phyloP scores from a whole-genome alignment of 2,113 vertebrate species.

The Sylvicapra grimmia region DNA sequence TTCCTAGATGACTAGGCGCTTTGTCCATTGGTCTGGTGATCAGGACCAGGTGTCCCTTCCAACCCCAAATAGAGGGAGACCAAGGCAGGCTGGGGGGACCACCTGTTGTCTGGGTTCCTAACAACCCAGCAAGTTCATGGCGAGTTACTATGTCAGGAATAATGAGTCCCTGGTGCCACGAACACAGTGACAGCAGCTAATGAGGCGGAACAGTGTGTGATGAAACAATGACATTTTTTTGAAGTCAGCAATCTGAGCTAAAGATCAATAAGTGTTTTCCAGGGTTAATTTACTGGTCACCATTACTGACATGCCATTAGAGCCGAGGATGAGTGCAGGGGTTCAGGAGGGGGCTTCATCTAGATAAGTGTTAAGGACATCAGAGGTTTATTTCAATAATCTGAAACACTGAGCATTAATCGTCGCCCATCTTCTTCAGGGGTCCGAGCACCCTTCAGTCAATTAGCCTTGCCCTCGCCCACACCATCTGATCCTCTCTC shows the following conservation, averaged over 20 bases:
- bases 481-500: background rate
- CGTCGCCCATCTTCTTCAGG: background rate
- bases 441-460: background rate
- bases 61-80: fast-evolving
- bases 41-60: background rate
- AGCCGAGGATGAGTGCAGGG: background rate
- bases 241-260: constrained; percentile 70
- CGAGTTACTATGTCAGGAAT: constrained; percentile 39
- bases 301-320: constrained; percentile 47
- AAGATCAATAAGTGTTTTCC: constrained; percentile 71
- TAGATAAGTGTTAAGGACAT: background rate
- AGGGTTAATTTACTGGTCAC: constrained; percentile 70
- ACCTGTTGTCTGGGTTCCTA: constrained; percentile 28
- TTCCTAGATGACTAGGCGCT: fast-evolving
- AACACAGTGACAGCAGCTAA: constrained; percentile 63
- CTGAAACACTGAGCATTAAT: background rate
- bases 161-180: constrained; percentile 53
- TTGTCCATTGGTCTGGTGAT: background rate
- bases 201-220: constrained; percentile 64
- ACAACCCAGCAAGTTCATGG: background rate
- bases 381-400: constrained; percentile 32
- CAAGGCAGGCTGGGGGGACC: background rate
- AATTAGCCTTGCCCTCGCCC: background rate
- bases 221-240: constrained; percentile 70
- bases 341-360: constrained; percentile 16